Evolutionary conservation across 2,113 vertebrate genomes (phyloP).

Genomic region (Oreochromis tanganicae): DNA sequence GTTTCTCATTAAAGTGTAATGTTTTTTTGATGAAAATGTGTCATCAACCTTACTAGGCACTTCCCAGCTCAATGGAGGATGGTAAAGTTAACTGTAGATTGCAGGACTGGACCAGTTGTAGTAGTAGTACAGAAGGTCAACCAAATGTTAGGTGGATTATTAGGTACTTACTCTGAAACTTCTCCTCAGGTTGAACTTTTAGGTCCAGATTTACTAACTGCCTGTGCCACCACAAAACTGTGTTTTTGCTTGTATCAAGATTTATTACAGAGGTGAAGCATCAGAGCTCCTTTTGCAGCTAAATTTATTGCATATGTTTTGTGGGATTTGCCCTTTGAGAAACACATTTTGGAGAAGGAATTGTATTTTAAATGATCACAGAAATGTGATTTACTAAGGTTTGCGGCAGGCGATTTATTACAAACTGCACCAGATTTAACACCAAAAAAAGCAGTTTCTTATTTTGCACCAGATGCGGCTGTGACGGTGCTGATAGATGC

Average conservation of each 20-base stretch:
- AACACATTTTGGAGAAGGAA: neutral
- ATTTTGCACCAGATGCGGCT: neutral
- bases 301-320: neutral
- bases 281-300: neutral
- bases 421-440: neutral
- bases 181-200: neutral
- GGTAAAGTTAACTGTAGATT: neutral
- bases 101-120: neutral
- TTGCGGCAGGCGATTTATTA: neutral
- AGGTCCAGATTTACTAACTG: neutral
- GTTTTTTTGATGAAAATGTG: neutral
- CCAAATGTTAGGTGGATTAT: neutral
- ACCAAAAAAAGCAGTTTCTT: neutral
- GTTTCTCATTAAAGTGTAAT: neutral
- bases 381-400: neutral
- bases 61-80: neutral
- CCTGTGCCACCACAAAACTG: neutral
- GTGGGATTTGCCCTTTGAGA: neutral
- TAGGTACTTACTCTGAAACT: neutral
- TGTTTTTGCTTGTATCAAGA: neutral
- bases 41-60: neutral
- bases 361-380: neutral
- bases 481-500: neutral
- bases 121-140: neutral
- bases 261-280: neutral